Conservation (phyloP, 2,113 vertebrate species). For the crab-eating macaque (Macaca fascicularis) region T2T-MFA8v1.1 NC_088377.1:19429501-19430000, state of each 20-base stretch:
- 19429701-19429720: background rate
- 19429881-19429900: background rate
- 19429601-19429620: background rate
- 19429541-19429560: background rate
- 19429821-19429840: background rate
- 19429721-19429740: background rate
- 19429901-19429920: background rate
- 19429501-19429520: background rate
- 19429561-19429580: background rate
- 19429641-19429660: background rate
- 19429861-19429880: background rate
- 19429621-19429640: background rate
- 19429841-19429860: background rate
- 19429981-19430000: background rate
- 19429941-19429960: background rate
- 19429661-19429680: background rate
- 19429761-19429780: background rate
- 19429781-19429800: background rate
- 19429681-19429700: background rate
- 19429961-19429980: background rate
- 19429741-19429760: fast-evolving
- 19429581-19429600: background rate
- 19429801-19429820: background rate
- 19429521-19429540: background rate
- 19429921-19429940: background rate